These are phyloP conservation scores for Coregonus clupeaformis DNA, from an alignment of 2,113 vertebrate genomes.

Conservation along the genomic window DNA sequence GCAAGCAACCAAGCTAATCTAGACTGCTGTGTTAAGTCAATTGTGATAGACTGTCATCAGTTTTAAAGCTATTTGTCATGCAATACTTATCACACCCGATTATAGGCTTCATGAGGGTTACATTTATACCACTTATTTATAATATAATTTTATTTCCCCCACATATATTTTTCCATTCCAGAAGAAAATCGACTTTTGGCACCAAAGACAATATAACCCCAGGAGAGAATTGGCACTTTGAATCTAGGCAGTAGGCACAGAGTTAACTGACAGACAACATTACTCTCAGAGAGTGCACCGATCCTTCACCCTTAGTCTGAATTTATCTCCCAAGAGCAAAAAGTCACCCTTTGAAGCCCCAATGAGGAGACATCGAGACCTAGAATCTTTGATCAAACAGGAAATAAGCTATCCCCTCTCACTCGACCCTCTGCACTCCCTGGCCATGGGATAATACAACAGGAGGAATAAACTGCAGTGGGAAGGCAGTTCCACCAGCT, in stretches of 20 bases:
- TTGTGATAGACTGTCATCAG: not conserved
- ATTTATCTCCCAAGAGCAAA: slow-evolving; percentile 36
- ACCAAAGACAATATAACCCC: too few species aligned
- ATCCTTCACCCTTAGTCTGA: not conserved
- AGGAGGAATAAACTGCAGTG: slow-evolving; percentile 43
- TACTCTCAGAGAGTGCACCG: not conserved
- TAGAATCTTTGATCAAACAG: slow-evolving; percentile 61
- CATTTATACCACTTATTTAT: too few species aligned
- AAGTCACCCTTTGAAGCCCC: slow-evolving; percentile 44
- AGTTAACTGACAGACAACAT: not conserved
- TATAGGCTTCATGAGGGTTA: too few species aligned
- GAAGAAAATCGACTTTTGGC: too few species aligned
- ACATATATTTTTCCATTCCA: too few species aligned
- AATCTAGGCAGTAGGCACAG: not conserved
- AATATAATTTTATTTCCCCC: too few species aligned
- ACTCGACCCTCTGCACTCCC: slow-evolving; percentile 46
- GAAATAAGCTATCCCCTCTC: slow-evolving; percentile 50
- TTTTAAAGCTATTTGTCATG: not conserved
- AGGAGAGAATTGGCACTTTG: not conserved
- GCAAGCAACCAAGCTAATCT: not conserved
- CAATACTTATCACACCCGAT: too few species aligned
- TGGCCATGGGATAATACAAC: slow-evolving; percentile 36
- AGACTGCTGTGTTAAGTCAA: not conserved
- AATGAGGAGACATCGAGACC: slow-evolving; percentile 22
- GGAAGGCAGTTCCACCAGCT: slow-evolving; percentile 39